These are phyloP conservation scores for Neodiprion virginianus DNA, from an alignment of 1,140 invertebrate genomes.

Conservation along the genomic window DNA sequence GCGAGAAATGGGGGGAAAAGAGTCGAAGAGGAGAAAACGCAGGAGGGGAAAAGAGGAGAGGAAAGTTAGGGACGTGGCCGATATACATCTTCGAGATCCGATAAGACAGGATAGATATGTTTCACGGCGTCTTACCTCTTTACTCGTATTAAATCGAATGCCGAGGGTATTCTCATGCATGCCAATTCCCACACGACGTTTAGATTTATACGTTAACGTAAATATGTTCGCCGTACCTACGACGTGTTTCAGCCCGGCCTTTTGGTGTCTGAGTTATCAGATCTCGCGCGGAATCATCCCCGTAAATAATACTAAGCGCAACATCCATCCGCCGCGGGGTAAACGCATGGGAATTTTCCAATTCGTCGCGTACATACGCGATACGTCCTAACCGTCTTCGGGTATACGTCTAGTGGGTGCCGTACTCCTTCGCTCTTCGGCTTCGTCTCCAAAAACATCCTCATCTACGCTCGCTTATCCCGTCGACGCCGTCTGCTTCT, in stretches of 20 bases:
- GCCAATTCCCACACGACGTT: constrained; percentile 48
- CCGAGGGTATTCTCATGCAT: constrained; percentile 57
- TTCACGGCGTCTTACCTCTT: constrained; percentile 52
- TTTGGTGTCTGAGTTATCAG: constrained; percentile 16
- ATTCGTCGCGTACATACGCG: constrained; percentile 12
- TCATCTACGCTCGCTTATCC: too few relatives aligned
- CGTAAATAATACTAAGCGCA: constrained; percentile 27
- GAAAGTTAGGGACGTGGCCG: constrained; percentile 24
- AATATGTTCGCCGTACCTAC: constrained; percentile 43
- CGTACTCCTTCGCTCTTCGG: too few relatives aligned
- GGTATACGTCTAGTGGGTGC: too few relatives aligned
- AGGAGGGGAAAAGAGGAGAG: constrained; percentile 13
- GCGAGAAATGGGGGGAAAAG: background rate
- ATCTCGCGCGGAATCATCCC: constrained; percentile 22
- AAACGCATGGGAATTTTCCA: constrained; percentile 6
- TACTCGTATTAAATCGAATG: constrained; percentile 59
- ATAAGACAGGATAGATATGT: constrained; percentile 58
- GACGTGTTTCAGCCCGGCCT: constrained; percentile 10
- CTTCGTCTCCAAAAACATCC: too few relatives aligned
- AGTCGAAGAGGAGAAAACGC: constrained; percentile 11
- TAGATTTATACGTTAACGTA: constrained; percentile 54
- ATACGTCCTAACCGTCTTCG: too few relatives aligned
- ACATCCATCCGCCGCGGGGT: background rate
- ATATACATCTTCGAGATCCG: constrained; percentile 56
- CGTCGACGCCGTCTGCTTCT: too few relatives aligned